These are phyloP conservation scores for Drosophila bocki DNA, from an alignment of 1,140 invertebrate genomes.

Conservation along the genomic window DNA sequence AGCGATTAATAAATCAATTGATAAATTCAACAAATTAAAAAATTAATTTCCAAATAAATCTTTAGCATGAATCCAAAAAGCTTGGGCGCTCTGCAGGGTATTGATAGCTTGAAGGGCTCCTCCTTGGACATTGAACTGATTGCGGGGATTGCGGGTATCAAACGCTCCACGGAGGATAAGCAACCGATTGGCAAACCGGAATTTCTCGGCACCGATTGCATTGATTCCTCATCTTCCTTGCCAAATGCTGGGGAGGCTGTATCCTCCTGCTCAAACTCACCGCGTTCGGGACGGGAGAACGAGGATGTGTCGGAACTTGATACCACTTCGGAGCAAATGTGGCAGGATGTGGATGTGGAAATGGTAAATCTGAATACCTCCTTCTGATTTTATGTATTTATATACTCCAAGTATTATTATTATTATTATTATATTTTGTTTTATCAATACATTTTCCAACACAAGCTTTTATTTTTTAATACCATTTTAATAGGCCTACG, in stretches of 20 bases:
- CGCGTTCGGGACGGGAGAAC: background rate
- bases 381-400: background rate
- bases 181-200: background rate
- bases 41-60: too few relatives aligned
- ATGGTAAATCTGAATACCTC: background rate
- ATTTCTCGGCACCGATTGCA: background rate
- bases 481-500: background rate
- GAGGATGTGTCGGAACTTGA: background rate
- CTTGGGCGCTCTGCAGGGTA: too few relatives aligned
- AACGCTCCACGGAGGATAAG: too few relatives aligned
- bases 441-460: too few relatives aligned
- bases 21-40: background rate
- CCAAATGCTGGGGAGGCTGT: background rate
- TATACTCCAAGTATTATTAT: background rate
- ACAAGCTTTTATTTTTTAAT: background rate
- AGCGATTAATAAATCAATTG: background rate
- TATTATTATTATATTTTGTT: background rate
- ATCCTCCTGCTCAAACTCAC: background rate
- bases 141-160: too few relatives aligned
- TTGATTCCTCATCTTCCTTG: background rate
- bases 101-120: too few relatives aligned
- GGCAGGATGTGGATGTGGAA: background rate
- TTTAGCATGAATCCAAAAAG: constrained; percentile 10
- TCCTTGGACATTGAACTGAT: too few relatives aligned
- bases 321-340: constrained; percentile 1